These are phyloP conservation scores for Pteropus rufus DNA, from an alignment of 2,797 vertebrate species.

Conservation along the genomic window DNA sequence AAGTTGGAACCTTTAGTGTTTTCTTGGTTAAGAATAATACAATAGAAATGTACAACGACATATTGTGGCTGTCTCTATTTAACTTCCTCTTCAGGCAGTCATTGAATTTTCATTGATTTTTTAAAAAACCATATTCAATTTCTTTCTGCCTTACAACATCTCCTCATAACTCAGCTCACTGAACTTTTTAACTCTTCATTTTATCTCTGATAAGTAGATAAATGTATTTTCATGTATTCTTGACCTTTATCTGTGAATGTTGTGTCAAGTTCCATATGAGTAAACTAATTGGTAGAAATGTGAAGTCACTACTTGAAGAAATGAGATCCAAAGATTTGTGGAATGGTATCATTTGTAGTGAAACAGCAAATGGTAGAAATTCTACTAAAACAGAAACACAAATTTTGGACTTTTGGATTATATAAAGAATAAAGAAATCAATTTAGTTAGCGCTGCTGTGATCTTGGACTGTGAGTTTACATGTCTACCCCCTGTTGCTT, in stretches of 20 bases:
- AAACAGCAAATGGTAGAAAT: neutral
- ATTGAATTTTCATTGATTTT: neutral
- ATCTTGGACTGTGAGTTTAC: neutral
- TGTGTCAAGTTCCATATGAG: neutral
- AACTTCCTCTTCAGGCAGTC: neutral
- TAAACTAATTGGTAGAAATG: neutral
- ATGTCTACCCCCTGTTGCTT: neutral
- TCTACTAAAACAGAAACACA: neutral
- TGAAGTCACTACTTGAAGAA: neutral
- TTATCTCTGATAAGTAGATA: neutral
- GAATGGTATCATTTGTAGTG: neutral
- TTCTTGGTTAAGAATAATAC: neutral
- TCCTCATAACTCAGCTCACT: neutral
- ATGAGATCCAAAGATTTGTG: neutral
- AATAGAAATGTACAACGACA: neutral
- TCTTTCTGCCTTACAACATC: neutral
- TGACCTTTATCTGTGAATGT: neutral
- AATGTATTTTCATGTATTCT: neutral
- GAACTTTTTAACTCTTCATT: neutral
- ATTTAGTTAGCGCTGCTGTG: neutral
- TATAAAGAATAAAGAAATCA: neutral
- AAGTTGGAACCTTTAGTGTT: neutral
- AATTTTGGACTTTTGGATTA: neutral
- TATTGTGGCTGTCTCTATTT: neutral
- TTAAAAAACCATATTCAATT: neutral